These are phyloP conservation scores for Cololabis saira DNA, from an alignment of 2,113 vertebrate genomes.

Conservation along the genomic window DNA sequence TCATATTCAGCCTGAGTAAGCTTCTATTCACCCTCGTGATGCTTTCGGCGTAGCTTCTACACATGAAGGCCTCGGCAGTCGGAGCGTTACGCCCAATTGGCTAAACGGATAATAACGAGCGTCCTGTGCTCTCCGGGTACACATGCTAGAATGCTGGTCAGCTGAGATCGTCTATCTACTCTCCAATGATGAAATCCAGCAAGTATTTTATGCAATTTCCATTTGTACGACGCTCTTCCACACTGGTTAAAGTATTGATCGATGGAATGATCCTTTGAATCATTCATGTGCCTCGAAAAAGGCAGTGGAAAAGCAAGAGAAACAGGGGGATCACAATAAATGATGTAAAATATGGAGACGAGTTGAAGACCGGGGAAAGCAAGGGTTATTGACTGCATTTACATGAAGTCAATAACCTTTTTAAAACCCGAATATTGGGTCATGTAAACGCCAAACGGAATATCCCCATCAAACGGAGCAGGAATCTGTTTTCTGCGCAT, in stretches of 20 bases:
- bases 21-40: background rate
- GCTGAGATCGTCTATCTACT: slow-evolving; percentile 19
- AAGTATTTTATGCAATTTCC: slow-evolving; percentile 1
- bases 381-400: too few species aligned
- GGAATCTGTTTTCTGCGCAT: too few species aligned
- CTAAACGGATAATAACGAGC: slow-evolving; percentile 47
- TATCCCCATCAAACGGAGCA: too few species aligned
- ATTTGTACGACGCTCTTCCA: slow-evolving; percentile 17
- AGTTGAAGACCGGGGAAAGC: too few species aligned
- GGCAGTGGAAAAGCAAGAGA: background rate
- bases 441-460: too few species aligned
- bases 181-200: slow-evolving; percentile 2
- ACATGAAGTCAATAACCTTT: too few species aligned
- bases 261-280: slow-evolving; percentile 7
- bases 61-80: slow-evolving; percentile 5
- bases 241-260: slow-evolving; percentile 17
- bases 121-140: slow-evolving; percentile 30
- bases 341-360: background rate
- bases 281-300: slow-evolving; percentile 4
- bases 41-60: slow-evolving; percentile 1
- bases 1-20: background rate
- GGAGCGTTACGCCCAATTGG: slow-evolving; percentile 22
- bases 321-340: background rate
- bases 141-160: background rate
- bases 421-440: too few species aligned